Percentiles rank a stretch among this genome's conserved stretches.
Conservation (phyloP, 2,888 invertebrate species). For the Macrophya alboannulata region DNA sequence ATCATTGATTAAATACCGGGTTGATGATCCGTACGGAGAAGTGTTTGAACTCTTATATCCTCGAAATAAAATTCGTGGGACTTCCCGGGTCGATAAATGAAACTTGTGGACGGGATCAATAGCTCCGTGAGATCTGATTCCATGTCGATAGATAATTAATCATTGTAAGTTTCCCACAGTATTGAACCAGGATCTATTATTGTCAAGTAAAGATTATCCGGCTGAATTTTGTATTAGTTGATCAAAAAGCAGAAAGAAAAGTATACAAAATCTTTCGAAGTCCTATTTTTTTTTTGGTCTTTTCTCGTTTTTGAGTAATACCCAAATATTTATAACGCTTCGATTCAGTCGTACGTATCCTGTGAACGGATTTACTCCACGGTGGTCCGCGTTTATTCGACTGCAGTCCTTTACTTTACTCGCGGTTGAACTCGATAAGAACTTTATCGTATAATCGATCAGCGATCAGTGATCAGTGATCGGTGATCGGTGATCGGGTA, state of each 20-base stretch:
- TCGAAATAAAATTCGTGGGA: slow-evolving; percentile 26
- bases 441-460: slow-evolving; percentile 52
- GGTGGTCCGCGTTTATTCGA: slow-evolving; percentile 49
- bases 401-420: slow-evolving; percentile 39
- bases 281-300: not conserved
- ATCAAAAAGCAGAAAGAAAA: not conserved
- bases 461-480: slow-evolving; percentile 51
- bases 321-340: not conserved
- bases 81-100: slow-evolving; percentile 1
- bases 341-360: not conserved
- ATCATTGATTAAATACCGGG: slow-evolving; percentile 8
- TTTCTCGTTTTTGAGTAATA: not conserved
- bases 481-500: slow-evolving; percentile 39
- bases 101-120: not conserved
- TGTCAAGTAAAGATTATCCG: not conserved
- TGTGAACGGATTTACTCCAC: slow-evolving; percentile 11
- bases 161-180: slow-evolving; percentile 34
- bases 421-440: slow-evolving; percentile 49
- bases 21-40: slow-evolving; percentile 19
- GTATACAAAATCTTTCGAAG: not conserved
- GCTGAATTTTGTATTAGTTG: not conserved
- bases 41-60: not conserved
- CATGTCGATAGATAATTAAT: slow-evolving; percentile 12
- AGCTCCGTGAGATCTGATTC: slow-evolving; percentile 33
- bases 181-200: slow-evolving; percentile 19